Conservation (phyloP, 2,797 vertebrate species). For the Siniperca undulata region DNA sequence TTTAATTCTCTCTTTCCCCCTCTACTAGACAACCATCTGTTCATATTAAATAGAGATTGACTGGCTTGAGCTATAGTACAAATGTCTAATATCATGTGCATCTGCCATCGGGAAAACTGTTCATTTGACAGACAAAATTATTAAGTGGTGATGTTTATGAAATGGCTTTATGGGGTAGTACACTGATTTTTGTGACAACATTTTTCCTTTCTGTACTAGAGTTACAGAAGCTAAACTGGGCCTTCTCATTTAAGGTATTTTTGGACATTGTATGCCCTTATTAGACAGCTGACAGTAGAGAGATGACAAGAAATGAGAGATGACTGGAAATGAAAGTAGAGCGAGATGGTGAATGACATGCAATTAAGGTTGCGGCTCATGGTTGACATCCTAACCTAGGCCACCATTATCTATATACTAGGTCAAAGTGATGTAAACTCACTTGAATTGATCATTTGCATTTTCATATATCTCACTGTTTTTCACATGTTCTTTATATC, state of each 20-base stretch:
- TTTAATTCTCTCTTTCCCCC: slow-evolving; percentile 45
- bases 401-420: background rate
- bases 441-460: background rate
- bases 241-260: background rate
- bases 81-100: slow-evolving; percentile 46
- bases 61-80: slow-evolving; percentile 44
- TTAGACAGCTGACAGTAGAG: background rate
- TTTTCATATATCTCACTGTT: background rate
- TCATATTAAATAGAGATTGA: slow-evolving; percentile 73
- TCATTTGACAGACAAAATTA: background rate
- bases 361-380: background rate
- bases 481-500: background rate
- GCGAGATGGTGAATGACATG: background rate
- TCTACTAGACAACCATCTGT: slow-evolving; percentile 51
- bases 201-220: background rate
- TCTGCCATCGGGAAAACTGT: slow-evolving; percentile 51
- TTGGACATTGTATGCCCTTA: background rate
- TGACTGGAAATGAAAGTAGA: background rate
- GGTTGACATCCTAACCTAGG: background rate
- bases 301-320: background rate
- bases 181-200: background rate
- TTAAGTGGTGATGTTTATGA: background rate
- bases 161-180: background rate
- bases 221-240: background rate
- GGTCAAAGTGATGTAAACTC: background rate